Evolutionary conservation across 2,797 vertebrate species (phyloP).

Genomic region (Artibeus jamaicensis): DNA sequence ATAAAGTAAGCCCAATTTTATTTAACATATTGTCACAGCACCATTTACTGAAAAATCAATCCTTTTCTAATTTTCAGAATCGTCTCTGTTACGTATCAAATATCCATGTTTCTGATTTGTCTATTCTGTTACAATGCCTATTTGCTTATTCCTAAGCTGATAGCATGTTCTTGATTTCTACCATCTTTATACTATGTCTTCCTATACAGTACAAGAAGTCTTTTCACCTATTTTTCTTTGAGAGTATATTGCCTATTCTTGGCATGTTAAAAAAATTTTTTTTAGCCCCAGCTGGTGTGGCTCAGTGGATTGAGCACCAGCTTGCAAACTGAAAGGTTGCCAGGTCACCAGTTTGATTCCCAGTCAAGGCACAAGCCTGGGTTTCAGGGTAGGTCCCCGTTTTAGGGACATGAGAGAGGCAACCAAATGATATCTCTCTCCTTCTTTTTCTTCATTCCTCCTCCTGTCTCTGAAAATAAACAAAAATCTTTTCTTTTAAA

Average conservation of each 20-base stretch:
- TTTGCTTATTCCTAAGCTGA: background rate
- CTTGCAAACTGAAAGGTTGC: too few species aligned
- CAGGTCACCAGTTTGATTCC: too few species aligned
- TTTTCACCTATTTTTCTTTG: background rate
- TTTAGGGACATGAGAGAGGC: too few species aligned
- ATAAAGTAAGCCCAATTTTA: background rate
- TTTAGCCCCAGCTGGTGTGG: too few species aligned
- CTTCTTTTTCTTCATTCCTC: too few species aligned
- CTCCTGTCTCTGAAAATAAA: too few species aligned
- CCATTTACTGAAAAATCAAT: background rate
- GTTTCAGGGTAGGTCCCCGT: too few species aligned
- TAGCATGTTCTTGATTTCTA: background rate
- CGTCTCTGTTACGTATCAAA: background rate
- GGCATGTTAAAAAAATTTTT: background rate
- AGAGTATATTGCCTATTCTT: background rate
- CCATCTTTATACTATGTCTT: background rate
- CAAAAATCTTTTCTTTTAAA: too few species aligned
- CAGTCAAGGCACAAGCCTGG: too few species aligned
- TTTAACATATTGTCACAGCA: background rate
- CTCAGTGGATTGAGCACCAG: too few species aligned
- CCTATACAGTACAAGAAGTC: background rate
- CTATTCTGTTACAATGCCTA: background rate
- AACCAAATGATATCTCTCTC: too few species aligned
- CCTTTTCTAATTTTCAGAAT: background rate
- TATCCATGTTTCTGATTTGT: background rate